Evolutionary conservation across 2,888 invertebrate species (phyloP).

Genomic region (Phyllotreta cruciferae): DNA sequence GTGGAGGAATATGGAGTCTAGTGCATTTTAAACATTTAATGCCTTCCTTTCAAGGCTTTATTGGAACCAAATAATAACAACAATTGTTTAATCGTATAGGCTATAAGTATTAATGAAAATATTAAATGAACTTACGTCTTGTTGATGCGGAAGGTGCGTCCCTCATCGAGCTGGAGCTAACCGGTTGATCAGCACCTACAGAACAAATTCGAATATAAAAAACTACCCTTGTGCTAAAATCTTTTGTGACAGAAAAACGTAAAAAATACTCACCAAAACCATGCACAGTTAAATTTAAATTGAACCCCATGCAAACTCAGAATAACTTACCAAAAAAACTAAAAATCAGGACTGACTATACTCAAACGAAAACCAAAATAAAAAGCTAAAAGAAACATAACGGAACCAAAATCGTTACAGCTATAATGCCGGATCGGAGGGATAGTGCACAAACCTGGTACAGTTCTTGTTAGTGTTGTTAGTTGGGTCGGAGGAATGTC

Average conservation of each 20-base stretch:
- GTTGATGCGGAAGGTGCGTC: constrained; percentile 15
- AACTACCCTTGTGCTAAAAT: background rate
- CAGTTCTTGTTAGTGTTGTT: constrained; percentile 46
- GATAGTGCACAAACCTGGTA: constrained; percentile 50
- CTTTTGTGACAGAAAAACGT: constrained; percentile 8
- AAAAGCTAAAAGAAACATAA: constrained; percentile 22
- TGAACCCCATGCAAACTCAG: constrained; percentile 45
- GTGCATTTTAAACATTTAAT: too few relatives aligned
- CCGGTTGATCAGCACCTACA: constrained; percentile 14
- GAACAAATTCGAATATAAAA: background rate
- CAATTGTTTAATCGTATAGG: background rate
- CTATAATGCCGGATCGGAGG: constrained; percentile 21
- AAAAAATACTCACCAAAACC: constrained; percentile 39
- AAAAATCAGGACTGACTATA: constrained; percentile 24
- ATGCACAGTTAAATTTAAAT: constrained; percentile 33
- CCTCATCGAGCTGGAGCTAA: constrained; percentile 7
- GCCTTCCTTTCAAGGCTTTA: background rate
- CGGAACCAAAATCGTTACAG: constrained; percentile 10
- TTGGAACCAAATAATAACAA: background rate
- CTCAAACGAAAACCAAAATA: constrained; percentile 26
- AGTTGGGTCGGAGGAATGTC: constrained; percentile 48
- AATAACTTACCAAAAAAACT: constrained; percentile 46
- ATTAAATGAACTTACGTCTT: constrained; percentile 21
- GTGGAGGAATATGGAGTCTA: too few relatives aligned
- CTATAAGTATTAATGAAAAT: background rate